Percentiles rank a stretch among this genome's conserved stretches.
phyloP scores from a whole-genome alignment of 2,797 vertebrate genomes.

The Brotula barbata region DNA sequence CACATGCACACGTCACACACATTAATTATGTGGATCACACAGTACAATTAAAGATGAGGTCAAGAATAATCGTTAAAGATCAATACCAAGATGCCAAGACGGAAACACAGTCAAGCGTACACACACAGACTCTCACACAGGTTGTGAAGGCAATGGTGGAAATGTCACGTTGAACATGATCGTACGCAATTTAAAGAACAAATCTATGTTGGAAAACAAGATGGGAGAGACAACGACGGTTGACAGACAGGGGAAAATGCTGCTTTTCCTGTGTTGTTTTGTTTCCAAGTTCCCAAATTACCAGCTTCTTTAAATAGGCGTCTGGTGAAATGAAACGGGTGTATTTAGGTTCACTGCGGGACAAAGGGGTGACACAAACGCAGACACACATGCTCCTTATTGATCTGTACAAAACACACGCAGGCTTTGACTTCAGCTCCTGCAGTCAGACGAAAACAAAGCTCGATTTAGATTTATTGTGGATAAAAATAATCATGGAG shows the following conservation, averaged over 20 bases:
- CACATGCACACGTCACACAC: slow-evolving; percentile 12
- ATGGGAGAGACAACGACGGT: neutral
- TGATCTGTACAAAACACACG: slow-evolving; percentile 14
- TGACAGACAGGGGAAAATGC: slow-evolving; percentile 32
- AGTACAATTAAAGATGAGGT: slow-evolving; percentile 20
- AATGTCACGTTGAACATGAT: neutral
- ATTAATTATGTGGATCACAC: slow-evolving; percentile 14
- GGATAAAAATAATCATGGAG: neutral
- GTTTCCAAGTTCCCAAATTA: slow-evolving; percentile 68
- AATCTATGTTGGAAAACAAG: slow-evolving; percentile 2
- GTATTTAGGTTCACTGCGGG: slow-evolving; percentile 45
- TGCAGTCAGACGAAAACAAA: no score
- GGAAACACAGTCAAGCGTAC: neutral
- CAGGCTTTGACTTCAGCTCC: neutral
- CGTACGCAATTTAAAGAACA: neutral
- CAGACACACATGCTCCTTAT: neutral
- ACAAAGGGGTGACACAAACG: slow-evolving; percentile 21
- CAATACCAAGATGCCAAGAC: slow-evolving; percentile 1
- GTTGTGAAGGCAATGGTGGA: slow-evolving; percentile 4
- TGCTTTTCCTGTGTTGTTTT: slow-evolving; percentile 37
- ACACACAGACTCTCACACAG: neutral
- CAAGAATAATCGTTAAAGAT: slow-evolving; percentile 29
- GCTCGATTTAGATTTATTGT: slow-evolving; percentile 22
- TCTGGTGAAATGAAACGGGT: slow-evolving; percentile 40
- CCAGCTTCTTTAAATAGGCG: slow-evolving; percentile 70